Conservation (phyloP, 1,140 invertebrate genomes). For the Capitella teleta region DNA sequence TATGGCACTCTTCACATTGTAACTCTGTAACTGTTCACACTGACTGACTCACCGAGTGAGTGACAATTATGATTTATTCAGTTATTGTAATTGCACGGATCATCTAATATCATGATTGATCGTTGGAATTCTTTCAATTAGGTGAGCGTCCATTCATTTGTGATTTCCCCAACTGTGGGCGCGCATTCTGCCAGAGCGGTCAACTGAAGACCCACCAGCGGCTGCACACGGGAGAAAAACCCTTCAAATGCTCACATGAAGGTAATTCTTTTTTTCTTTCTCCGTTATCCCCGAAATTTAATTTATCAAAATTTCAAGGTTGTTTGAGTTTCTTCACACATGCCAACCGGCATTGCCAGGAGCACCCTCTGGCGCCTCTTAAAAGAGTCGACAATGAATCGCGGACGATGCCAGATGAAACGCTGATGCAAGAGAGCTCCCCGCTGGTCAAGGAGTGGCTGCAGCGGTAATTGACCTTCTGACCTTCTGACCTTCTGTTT, state of each 20-base stretch:
- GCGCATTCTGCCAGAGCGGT: constrained; percentile 70
- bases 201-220: constrained; percentile 73
- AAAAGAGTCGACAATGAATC: constrained; percentile 18
- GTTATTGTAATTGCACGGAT: neutral
- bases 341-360: constrained; percentile 60
- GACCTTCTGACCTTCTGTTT: constrained; percentile 9
- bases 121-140: constrained; percentile 22
- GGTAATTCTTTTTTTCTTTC: neutral
- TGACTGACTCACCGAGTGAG: neutral
- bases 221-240: constrained; percentile 70
- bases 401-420: constrained; percentile 40
- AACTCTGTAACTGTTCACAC: no score
- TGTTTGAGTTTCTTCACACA: constrained; percentile 63
- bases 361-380: constrained; percentile 37
- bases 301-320: constrained; percentile 23
- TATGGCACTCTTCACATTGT: no score
- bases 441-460: constrained; percentile 50
- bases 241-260: constrained; percentile 55
- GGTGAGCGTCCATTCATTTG: constrained; percentile 68
- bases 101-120: neutral
- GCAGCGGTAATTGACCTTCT: constrained; percentile 44
- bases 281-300: no score
- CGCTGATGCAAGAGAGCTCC: constrained; percentile 40
- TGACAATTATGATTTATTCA: neutral
- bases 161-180: constrained; percentile 63